phyloP scores from a whole-genome alignment of 53 echinoderm and acorn worm genomes.

The Stichopus horrens region DNA sequence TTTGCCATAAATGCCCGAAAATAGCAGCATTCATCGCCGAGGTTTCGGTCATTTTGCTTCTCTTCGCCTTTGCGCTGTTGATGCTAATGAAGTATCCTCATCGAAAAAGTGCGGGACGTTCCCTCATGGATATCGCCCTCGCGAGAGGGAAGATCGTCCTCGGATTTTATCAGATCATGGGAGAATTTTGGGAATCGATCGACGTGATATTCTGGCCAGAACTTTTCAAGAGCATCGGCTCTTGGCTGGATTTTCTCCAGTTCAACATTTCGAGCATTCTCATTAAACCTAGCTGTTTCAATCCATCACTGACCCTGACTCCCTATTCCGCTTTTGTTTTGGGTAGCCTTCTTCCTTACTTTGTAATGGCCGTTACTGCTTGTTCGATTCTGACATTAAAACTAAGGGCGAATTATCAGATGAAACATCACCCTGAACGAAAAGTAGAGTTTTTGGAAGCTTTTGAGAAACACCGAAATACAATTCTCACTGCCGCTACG shows the following conservation, averaged over 20 bases:
- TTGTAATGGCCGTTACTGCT: neutral
- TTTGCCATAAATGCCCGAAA: conserved; percentile 4
- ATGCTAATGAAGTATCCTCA: neutral
- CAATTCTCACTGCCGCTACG: too few relatives aligned
- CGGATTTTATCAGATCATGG: conserved; percentile 35
- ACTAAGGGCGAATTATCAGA: too few relatives aligned
- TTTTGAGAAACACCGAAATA: neutral
- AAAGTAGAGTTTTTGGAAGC: neutral
- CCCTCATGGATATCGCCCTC: conserved; percentile 8
- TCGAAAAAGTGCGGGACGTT: neutral
- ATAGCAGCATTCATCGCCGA: neutral
- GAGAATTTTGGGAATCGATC: conserved; percentile 37
- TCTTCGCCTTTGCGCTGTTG: neutral
- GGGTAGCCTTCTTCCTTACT: neutral
- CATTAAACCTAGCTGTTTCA: conserved; percentile 6
- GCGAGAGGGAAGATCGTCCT: conserved; percentile 29
- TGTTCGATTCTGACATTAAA: neutral
- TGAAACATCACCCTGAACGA: too few relatives aligned
- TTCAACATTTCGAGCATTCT: conserved; percentile 5
- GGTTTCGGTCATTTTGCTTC: neutral
- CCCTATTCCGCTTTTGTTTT: neutral
- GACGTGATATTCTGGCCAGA: conserved; percentile 4
- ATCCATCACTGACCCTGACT: neutral
- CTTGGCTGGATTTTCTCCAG: neutral
- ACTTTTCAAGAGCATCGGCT: neutral